phyloP scores from a whole-genome alignment of 1,140 invertebrate species.

The Drosophila watanabei region DNA sequence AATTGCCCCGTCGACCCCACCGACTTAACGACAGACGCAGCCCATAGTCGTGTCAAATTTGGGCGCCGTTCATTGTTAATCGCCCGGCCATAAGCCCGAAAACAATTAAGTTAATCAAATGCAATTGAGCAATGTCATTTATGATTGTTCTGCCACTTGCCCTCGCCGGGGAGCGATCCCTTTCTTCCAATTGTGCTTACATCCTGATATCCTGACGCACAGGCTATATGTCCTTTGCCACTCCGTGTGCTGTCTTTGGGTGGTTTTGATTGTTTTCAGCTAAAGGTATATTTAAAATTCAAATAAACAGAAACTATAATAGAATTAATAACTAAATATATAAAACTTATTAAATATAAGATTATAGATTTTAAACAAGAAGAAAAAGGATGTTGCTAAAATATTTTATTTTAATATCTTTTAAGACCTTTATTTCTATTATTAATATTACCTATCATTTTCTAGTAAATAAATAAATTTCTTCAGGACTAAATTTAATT shows the following conservation, averaged over 20 bases:
- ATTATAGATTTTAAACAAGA: background rate
- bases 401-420: background rate
- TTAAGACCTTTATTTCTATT: background rate
- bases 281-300: background rate
- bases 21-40: slow-evolving; percentile 60
- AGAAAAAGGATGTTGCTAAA: background rate
- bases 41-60: slow-evolving; percentile 71
- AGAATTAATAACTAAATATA: background rate
- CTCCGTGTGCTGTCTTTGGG: background rate
- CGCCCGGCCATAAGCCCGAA: slow-evolving; percentile 74
- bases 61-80: slow-evolving; percentile 78
- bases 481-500: background rate
- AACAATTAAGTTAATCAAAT: slow-evolving; percentile 84
- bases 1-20: background rate
- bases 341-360: background rate
- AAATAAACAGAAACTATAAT: background rate
- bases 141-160: slow-evolving; percentile 72
- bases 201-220: background rate
- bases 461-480: background rate
- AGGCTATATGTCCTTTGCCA: slow-evolving; percentile 1
- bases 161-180: slow-evolving; percentile 26
- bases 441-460: background rate
- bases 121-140: slow-evolving; percentile 84
- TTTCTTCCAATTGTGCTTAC: slow-evolving; percentile 20
- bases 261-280: too few species aligned